Percentiles rank a stretch among this genome's conserved stretches.
Evolutionary conservation across 1,140 invertebrate species (phyloP).

Genomic region (Orchesella cincta): DNA sequence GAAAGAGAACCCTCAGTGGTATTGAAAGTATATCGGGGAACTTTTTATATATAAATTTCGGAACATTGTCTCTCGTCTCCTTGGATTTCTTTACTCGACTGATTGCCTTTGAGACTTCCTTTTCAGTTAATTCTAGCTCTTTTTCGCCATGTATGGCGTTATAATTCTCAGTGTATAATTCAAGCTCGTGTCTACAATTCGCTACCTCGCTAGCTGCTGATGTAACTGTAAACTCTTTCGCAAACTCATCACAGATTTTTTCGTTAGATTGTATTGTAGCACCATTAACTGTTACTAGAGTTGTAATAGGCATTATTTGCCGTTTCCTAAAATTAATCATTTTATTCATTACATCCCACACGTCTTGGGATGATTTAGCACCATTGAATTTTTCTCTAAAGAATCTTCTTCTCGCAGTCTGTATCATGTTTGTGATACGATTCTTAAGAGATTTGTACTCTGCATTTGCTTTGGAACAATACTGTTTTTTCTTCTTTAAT

Average conservation of each 20-base stretch:
- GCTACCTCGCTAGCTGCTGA: too few species aligned
- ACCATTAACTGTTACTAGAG: neutral
- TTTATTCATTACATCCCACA: neutral
- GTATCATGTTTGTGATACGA: neutral
- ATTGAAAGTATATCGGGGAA: neutral
- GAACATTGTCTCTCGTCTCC: neutral
- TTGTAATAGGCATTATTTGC: neutral
- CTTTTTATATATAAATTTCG: neutral
- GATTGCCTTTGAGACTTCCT: neutral
- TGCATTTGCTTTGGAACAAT: neutral
- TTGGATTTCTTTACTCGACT: neutral
- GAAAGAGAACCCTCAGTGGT: neutral
- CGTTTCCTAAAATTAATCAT: neutral
- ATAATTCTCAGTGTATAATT: neutral
- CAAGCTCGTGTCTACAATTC: too few species aligned
- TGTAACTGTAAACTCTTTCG: neutral
- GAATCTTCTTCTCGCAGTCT: neutral
- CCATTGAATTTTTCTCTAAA: neutral
- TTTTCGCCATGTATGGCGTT: neutral
- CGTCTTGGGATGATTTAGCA: neutral
- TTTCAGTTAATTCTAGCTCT: neutral
- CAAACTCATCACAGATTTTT: neutral
- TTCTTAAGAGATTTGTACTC: neutral
- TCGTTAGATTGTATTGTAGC: neutral
- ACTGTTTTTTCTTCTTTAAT: neutral